A percentile compares a stretch with the other conserved stretches of the same genome.
Conservation (phyloP, 2,113 vertebrate species). For the Bubo blakistoni region DNA sequence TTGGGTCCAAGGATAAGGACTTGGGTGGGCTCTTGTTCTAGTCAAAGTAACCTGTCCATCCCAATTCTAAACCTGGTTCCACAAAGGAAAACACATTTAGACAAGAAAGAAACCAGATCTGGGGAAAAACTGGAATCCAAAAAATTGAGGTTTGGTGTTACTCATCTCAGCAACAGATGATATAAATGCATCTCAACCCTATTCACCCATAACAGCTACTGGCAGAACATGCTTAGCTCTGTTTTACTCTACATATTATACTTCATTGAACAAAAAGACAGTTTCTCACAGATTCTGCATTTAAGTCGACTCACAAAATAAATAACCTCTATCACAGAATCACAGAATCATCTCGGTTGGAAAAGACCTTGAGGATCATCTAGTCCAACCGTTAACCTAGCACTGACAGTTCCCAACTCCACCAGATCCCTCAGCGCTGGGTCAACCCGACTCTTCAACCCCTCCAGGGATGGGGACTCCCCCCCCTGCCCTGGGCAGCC, state of each 20-base stretch:
- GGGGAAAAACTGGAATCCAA: background rate
- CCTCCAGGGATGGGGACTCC: too few species aligned
- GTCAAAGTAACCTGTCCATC: background rate
- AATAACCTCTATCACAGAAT: background rate
- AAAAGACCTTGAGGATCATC: too few species aligned
- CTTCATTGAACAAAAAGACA: background rate
- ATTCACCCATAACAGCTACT: background rate
- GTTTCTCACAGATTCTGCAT: background rate
- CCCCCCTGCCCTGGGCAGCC: too few species aligned
- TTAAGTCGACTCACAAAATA: background rate
- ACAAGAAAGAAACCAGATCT: background rate
- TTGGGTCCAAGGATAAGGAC: background rate
- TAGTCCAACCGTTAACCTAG: too few species aligned
- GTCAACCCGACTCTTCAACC: too few species aligned
- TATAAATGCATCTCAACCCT: background rate
- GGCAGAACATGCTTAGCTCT: background rate
- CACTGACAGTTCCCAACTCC: too few species aligned
- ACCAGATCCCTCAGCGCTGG: too few species aligned
- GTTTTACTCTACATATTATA: background rate
- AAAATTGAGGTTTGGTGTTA: background rate
- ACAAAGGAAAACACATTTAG: background rate
- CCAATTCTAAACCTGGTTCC: background rate
- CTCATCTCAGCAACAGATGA: background rate
- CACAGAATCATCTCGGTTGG: too few species aligned
- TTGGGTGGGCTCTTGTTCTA: background rate